Evolutionary conservation across 2,888 invertebrate genomes (phyloP).

Genomic region (Phaonia tiefii): DNA sequence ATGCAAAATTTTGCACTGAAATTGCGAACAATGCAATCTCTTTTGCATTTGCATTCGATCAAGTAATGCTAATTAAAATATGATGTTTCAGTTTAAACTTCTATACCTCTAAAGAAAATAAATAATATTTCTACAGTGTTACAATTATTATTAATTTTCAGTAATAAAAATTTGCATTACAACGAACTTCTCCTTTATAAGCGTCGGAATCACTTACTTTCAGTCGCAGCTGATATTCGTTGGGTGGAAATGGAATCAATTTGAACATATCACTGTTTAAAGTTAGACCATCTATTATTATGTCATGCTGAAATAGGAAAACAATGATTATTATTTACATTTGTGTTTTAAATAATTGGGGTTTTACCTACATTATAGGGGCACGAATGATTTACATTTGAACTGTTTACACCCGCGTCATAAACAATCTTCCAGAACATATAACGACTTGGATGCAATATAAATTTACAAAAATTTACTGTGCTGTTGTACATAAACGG

Average conservation of each 20-base stretch:
- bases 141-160: too few relatives aligned
- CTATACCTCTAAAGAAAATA: too few relatives aligned
- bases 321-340: not conserved
- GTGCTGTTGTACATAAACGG: conserved; percentile 20
- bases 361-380: conserved; percentile 27
- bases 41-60: too few relatives aligned
- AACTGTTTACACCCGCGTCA: not conserved
- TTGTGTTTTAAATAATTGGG: not conserved
- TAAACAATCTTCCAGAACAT: conserved; percentile 34
- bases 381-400: conserved; percentile 43
- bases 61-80: too few relatives aligned
- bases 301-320: conserved; percentile 2
- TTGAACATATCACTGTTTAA: not conserved
- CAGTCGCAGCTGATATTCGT: not conserved
- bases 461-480: conserved; percentile 9
- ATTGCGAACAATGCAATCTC: too few relatives aligned
- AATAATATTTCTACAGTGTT: too few relatives aligned
- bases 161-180: too few relatives aligned
- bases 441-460: not conserved
- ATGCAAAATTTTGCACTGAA: too few relatives aligned
- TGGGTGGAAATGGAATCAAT: conserved; percentile 15
- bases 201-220: not conserved
- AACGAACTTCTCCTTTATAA: not conserved
- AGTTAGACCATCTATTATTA: not conserved
- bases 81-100: too few relatives aligned